Percentiles rank a stretch among this genome's conserved stretches.
Conservation (phyloP, 2,113 vertebrate species). For the Jacana jacana region DNA sequence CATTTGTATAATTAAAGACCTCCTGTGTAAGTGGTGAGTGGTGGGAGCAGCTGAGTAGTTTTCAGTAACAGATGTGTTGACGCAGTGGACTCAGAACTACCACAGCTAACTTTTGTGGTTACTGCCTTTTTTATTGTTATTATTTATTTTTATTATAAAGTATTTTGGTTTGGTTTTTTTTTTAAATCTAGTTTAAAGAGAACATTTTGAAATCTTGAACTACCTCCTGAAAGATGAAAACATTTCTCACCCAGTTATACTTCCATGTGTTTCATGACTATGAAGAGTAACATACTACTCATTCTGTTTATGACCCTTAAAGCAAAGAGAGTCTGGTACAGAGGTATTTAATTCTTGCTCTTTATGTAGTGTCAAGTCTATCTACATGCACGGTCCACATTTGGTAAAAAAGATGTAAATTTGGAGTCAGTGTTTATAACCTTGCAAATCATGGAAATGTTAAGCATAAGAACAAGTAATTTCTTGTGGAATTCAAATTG, state of each 20-base stretch:
- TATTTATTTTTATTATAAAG: not conserved
- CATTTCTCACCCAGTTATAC: not conserved
- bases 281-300: not conserved
- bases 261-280: not conserved
- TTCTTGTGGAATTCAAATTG: not conserved
- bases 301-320: not conserved
- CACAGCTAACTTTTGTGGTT: not conserved
- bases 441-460: not conserved
- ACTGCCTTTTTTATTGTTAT: not conserved
- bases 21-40: not conserved
- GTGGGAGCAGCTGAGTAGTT: not conserved
- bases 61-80: not conserved
- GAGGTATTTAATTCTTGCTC: not conserved
- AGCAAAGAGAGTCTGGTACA: not conserved
- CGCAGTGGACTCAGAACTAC: not conserved
- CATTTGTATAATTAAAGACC: not conserved
- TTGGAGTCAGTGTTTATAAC: not conserved
- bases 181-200: not conserved
- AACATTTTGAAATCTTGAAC: not conserved
- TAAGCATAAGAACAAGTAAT: not conserved
- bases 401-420: not conserved
- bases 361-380: not conserved
- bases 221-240: not conserved
- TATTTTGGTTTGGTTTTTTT: too few species aligned
- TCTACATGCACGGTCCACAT: not conserved